phyloP scores from a whole-genome alignment of 2,888 invertebrate species.

The Crepidodera aurea region DNA sequence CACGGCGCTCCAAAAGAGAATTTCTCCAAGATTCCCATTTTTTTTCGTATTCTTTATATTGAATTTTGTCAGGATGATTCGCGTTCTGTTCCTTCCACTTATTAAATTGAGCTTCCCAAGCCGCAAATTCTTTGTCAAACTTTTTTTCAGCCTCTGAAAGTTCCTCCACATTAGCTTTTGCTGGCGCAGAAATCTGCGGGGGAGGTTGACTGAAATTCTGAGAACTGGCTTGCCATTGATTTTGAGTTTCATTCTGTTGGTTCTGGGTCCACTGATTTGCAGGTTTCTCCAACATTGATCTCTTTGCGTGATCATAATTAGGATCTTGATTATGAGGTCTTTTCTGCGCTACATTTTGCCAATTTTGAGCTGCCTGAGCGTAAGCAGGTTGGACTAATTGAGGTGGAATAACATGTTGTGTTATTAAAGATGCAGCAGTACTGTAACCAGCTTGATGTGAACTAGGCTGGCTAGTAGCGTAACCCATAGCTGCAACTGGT shows the following conservation, averaged over 20 bases:
- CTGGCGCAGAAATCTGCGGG: constrained; percentile 10
- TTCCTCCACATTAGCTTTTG: constrained; percentile 51
- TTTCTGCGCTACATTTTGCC: constrained; percentile 35
- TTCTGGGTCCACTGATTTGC: constrained; percentile 32
- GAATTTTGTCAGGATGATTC: constrained; percentile 89
- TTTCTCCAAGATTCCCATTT: constrained; percentile 87
- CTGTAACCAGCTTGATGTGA: constrained; percentile 24
- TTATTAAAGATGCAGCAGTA: constrained; percentile 18
- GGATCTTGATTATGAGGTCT: constrained; percentile 34
- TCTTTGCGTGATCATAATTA: constrained; percentile 33
- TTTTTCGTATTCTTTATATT: constrained; percentile 84
- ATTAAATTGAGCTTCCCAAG: constrained; percentile 92
- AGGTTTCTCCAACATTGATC: constrained; percentile 31
- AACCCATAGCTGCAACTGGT: not conserved
- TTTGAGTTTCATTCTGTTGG: constrained; percentile 13
- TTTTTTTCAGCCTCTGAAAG: constrained; percentile 77
- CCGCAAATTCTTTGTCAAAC: constrained; percentile 87
- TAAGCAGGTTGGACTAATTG: constrained; percentile 2
- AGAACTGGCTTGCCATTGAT: constrained; percentile 22
- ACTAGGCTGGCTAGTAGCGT: constrained; percentile 41
- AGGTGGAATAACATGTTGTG: not conserved
- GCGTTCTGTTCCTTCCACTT: constrained; percentile 92
- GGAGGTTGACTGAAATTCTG: constrained; percentile 35
- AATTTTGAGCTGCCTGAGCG: constrained; percentile 23
- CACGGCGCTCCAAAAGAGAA: constrained; percentile 80